Conservation (phyloP, 2,888 invertebrate genomes). For the Aricia artaxerxes region DNA sequence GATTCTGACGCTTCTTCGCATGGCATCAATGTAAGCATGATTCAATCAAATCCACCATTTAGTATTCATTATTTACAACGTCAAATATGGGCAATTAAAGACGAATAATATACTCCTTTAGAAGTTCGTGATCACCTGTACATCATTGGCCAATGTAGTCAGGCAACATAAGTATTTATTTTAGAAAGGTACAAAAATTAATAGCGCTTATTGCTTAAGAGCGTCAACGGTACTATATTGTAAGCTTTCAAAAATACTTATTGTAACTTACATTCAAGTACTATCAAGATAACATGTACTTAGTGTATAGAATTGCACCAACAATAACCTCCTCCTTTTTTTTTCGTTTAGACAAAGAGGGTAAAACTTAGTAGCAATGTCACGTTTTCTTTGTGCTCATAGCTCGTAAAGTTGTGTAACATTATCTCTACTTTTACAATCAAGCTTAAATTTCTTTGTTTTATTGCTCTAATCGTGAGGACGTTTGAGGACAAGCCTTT, state of each 20-base stretch:
- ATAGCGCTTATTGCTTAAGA: background rate
- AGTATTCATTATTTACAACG: too few relatives aligned
- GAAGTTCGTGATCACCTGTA: too few relatives aligned
- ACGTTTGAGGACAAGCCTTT: constrained; percentile 9
- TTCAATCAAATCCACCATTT: too few relatives aligned
- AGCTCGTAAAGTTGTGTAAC: background rate
- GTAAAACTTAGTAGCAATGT: background rate
- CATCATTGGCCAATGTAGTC: too few relatives aligned
- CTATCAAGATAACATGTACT: background rate
- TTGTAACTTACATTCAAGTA: too few relatives aligned
- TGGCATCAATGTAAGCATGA: too few relatives aligned
- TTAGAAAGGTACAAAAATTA: background rate
- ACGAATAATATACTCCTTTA: too few relatives aligned
- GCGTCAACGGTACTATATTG: background rate
- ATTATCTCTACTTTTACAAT: constrained; percentile 11
- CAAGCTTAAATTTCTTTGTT: background rate
- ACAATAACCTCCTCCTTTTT: background rate
- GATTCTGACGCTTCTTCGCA: too few relatives aligned
- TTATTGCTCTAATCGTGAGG: background rate
- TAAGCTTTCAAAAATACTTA: background rate
- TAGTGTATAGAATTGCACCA: background rate
- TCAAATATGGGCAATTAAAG: too few relatives aligned
- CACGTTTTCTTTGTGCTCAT: background rate
- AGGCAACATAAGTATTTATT: too few relatives aligned
- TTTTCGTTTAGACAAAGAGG: background rate